Base-by-base conservation (phyloP, 2,797 vertebrate species). In the Gymnothorax reevesii region DNA sequence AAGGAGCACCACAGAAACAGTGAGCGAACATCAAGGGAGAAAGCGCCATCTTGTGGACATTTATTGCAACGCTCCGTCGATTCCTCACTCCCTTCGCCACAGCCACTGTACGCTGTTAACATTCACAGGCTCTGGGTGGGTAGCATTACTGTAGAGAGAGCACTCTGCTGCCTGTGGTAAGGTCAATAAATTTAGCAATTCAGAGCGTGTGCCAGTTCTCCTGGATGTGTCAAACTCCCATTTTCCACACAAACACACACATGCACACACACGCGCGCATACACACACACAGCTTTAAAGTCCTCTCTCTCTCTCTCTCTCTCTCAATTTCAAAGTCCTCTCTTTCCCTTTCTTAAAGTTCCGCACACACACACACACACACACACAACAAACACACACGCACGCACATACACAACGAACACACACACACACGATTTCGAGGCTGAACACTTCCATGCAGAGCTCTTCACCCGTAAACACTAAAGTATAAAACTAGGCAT, bases 241-340 rank as follows among this genome's bases (percentile, higher is more conserved):
- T 25, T 27, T 71, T 27, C 25, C 66, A 71, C n/a, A 71, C 66
- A 71, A n/a, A 27, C 20, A 64, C 60, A 64, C 60, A 62, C 60
- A 64, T 17, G 17, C 57, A 59, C 57, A 7, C 57, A 59, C 57
- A 59, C 57, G 85, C 77, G 62, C 82, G 54, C 82, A 57, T 83
- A 88, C 87, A 64, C 86, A 87, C 80, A 88, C 88, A 90, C 77
- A 89, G 77, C 89, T 90, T 90, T 85, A 87, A 60, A 60, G 55
- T 62, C 71, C 79, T 85, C 73, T 3, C 22, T 3, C 83, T 57
- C 49, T 79, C 4, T 27, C 57, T 17, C 55, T 84, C 73, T 52
- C 59, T 75, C 64, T 84, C 22, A 69, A 25, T 69, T 25, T 25
- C 10, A 22, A 22, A 25, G 4, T 25, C 7, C 73, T 49, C 15